A percentile compares a stretch with the other conserved stretches of the same genome.
Evolutionary conservation across 2,888 invertebrate genomes (phyloP).

Genomic region (Tiliacea aurago): DNA sequence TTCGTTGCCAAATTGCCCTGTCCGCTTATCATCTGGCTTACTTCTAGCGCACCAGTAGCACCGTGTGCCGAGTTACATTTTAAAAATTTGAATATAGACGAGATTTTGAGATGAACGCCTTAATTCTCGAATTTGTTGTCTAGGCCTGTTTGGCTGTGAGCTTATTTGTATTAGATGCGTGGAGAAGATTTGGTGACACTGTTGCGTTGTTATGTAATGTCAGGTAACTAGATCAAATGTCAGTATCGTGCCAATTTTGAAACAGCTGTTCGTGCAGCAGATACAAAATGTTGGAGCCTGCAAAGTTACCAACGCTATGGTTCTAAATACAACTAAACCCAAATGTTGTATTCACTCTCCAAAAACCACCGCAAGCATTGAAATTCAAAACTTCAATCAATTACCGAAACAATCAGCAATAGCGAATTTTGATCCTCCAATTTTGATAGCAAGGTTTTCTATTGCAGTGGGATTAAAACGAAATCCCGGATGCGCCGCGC

Average conservation of each 20-base stretch:
- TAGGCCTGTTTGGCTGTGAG: conserved; percentile 18
- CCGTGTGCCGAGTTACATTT: conserved; percentile 65
- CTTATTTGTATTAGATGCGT: conserved; percentile 14
- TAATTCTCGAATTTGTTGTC: conserved; percentile 46
- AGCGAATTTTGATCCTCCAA: conserved; percentile 35
- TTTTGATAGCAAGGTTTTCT: conserved; percentile 54
- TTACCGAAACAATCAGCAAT: conserved; percentile 47
- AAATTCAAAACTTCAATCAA: conserved; percentile 29
- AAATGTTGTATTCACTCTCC: neutral
- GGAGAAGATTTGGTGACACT: neutral
- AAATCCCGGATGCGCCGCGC: conserved; percentile 58
- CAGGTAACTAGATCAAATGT: conserved; percentile 39
- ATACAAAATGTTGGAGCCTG: neutral
- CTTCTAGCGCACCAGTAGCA: conserved; percentile 63
- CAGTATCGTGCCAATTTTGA: conserved; percentile 16
- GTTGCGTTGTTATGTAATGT: conserved; percentile 27
- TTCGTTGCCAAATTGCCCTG: conserved; percentile 87
- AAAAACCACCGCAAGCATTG: neutral
- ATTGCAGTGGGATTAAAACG: conserved; percentile 61
- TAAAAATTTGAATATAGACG: conserved; percentile 74
- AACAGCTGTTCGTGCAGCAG: neutral
- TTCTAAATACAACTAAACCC: neutral
- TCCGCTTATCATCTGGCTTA: conserved; percentile 88
- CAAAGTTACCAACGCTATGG: neutral
- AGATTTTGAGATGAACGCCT: conserved; percentile 60